Evolutionary conservation across 64 coral and sea anemone species (phyloP).

Genomic region (Porites australiensis): DNA sequence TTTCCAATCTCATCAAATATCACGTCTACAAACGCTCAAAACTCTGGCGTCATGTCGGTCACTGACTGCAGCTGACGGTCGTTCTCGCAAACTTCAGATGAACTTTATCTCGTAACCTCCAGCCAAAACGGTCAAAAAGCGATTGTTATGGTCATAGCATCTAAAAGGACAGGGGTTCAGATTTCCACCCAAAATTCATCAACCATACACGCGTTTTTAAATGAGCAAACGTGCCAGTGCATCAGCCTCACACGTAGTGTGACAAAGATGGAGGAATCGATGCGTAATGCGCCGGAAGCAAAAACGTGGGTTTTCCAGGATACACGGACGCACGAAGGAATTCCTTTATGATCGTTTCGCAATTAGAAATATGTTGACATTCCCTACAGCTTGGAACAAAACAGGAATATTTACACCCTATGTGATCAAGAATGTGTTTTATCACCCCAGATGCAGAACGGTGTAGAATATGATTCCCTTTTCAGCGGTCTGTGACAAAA

Average conservation of each 20-base stretch:
- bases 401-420: background rate
- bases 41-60: background rate
- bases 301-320: background rate
- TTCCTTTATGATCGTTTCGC: constrained; percentile 8
- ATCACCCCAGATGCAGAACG: no score
- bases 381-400: background rate
- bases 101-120: background rate
- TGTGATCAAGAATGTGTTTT: no score
- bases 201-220: background rate
- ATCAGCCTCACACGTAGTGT: background rate
- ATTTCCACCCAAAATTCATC: constrained; percentile 20
- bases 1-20: background rate
- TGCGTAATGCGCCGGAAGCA: constrained; percentile 2
- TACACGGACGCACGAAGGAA: background rate
- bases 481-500: background rate
- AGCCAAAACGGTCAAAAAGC: no score
- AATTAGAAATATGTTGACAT: background rate
- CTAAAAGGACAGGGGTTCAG: background rate
- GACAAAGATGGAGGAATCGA: background rate
- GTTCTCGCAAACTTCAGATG: background rate
- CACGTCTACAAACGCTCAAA: background rate
- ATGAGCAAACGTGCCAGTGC: background rate
- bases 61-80: no score
- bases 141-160: background rate
- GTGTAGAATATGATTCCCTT: background rate